A percentile compares a stretch with the other conserved stretches of the same genome.
Evolutionary conservation across 2,113 vertebrate genomes (phyloP).

Genomic region (Heptranchias perlo): DNA sequence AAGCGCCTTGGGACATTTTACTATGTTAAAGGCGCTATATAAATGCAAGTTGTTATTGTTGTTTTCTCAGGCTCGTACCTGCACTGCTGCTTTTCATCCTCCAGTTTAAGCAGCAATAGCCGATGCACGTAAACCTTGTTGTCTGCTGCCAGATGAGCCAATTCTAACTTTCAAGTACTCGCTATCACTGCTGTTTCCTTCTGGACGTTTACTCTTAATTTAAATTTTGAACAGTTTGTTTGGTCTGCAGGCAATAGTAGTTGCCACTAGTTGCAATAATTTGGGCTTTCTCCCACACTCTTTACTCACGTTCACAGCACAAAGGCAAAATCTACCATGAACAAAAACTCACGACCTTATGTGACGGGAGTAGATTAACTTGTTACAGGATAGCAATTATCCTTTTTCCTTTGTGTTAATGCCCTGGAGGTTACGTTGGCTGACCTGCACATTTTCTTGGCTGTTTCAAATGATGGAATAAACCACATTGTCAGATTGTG

Average conservation of each 20-base stretch:
- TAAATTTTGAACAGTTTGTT: not conserved
- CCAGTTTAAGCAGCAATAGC: not conserved
- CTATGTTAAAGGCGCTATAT: not conserved
- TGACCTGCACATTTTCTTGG: not conserved
- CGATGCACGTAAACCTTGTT: not conserved
- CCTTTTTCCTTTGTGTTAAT: not conserved
- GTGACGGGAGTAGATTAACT: not conserved
- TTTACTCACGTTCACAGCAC: not conserved
- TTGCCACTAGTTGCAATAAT: not conserved
- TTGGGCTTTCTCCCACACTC: not conserved
- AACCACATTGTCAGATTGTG: not conserved
- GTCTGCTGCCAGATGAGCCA: not conserved
- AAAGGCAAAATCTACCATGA: not conserved
- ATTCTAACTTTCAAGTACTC: not conserved
- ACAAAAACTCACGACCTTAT: not conserved
- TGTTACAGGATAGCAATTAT: not conserved
- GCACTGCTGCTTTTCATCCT: not conserved
- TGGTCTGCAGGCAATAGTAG: not conserved
- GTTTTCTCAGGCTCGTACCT: not conserved
- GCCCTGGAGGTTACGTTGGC: not conserved
- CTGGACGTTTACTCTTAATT: not conserved
- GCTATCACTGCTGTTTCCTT: not conserved
- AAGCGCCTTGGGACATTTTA: not conserved
- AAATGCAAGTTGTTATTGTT: not conserved
- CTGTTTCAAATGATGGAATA: not conserved